Percentiles rank a stretch among this genome's conserved stretches.
These are phyloP conservation scores for Euura saliciscinereae DNA, from an alignment of 1,140 invertebrate genomes.

Conservation along the genomic window DNA sequence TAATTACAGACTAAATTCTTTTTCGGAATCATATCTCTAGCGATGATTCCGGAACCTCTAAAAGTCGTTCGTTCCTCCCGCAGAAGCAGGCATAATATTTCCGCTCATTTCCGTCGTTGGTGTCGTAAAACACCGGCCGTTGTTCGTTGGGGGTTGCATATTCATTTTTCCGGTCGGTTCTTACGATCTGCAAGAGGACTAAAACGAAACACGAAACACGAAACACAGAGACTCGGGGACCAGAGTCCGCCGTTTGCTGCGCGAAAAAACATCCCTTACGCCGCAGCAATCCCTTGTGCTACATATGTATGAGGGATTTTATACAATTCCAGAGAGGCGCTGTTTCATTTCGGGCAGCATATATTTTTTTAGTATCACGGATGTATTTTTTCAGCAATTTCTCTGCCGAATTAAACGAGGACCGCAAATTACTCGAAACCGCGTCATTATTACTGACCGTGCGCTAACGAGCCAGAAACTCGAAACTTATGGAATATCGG, in stretches of 20 bases:
- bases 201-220: too few relatives aligned
- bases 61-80: too few relatives aligned
- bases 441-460: not conserved
- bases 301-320: slow-evolving; percentile 54
- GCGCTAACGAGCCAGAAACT: slow-evolving; percentile 1
- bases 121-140: slow-evolving; percentile 7
- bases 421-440: slow-evolving; percentile 1
- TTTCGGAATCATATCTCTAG: too few relatives aligned
- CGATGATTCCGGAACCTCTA: too few relatives aligned
- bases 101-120: too few relatives aligned
- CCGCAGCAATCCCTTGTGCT: slow-evolving; percentile 11
- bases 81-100: too few relatives aligned
- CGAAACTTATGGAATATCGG: slow-evolving; percentile 2
- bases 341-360: not conserved
- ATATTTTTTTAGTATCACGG: too few relatives aligned
- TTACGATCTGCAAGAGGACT: not conserved
- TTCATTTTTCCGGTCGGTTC: slow-evolving; percentile 53
- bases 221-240: not conserved
- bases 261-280: too few relatives aligned
- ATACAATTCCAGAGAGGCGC: slow-evolving; percentile 37
- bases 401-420: not conserved
- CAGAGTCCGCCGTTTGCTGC: slow-evolving; percentile 17
- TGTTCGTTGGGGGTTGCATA: slow-evolving; percentile 41
- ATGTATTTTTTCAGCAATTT: not conserved
- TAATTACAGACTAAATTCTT: too few relatives aligned